Evolutionary conservation across 2,797 vertebrate genomes (phyloP).

Genomic region (Acridotheres tristis): DNA sequence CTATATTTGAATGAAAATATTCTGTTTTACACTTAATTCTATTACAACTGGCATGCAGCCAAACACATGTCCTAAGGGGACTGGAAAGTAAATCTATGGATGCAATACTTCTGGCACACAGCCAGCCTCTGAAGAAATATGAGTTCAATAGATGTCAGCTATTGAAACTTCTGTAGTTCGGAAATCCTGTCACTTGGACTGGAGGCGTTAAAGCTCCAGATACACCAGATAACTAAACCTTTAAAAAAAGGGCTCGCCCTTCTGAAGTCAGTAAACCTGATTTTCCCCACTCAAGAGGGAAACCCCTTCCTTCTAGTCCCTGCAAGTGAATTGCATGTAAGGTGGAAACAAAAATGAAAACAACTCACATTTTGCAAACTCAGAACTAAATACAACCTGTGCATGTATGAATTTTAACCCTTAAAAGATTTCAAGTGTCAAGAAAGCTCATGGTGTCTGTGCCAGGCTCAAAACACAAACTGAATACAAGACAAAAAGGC

Average conservation of each 20-base stretch:
- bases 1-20: conserved; percentile 17
- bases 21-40: conserved; percentile 19
- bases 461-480: background rate
- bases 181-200: conserved; percentile 36
- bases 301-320: background rate
- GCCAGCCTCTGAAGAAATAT: conserved; percentile 13
- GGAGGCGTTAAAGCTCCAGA: conserved; percentile 1
- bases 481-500: background rate
- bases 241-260: background rate
- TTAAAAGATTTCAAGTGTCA: background rate
- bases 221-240: background rate
- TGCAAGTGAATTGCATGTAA: background rate
- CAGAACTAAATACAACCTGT: background rate
- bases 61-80: conserved; percentile 10
- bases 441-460: background rate
- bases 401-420: background rate
- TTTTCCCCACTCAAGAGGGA: background rate
- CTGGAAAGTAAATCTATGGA: background rate
- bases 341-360: background rate
- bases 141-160: conserved; percentile 25
- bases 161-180: background rate
- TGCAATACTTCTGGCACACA: background rate
- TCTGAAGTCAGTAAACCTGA: background rate
- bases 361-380: background rate
- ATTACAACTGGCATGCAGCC: conserved; percentile 30